Conservation (phyloP, 2,797 vertebrate species). For the Protosalanx chinensis region DNA sequence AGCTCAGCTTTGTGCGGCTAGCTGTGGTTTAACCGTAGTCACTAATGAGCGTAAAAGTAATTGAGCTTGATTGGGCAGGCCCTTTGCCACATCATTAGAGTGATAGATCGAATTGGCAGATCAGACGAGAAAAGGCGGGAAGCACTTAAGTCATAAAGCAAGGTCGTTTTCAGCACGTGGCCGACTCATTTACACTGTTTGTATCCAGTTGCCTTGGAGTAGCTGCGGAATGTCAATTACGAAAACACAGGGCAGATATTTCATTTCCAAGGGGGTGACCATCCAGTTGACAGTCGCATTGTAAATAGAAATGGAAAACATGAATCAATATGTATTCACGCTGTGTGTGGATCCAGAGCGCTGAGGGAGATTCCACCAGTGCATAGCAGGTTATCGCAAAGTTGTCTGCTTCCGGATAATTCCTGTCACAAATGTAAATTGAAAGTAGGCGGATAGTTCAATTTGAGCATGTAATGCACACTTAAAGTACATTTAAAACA, state of each 20-base stretch:
- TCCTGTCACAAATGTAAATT: background rate
- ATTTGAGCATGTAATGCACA: background rate
- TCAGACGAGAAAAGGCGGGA: constrained; percentile 75
- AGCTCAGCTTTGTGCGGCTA: constrained; percentile 64
- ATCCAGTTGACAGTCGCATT: constrained; percentile 47
- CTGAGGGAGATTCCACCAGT: constrained; percentile 2
- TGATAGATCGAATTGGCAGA: constrained; percentile 83
- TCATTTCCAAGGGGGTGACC: constrained; percentile 47
- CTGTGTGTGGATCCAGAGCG: constrained; percentile 14
- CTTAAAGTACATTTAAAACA: background rate
- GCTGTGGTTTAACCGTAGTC: constrained; percentile 59
- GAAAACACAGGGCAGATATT: constrained; percentile 38
- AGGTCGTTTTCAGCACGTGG: constrained; percentile 57
- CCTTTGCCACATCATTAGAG: constrained; percentile 84
- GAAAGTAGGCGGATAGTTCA: too few relatives aligned
- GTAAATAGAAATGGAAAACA: constrained; percentile 58
- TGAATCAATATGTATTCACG: constrained; percentile 47
- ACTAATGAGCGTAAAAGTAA: constrained; percentile 83
- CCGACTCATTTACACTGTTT: constrained; percentile 58
- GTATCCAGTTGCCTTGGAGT: constrained; percentile 54
- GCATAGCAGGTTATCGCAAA: constrained; percentile 24
- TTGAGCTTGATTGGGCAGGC: constrained; percentile 82
- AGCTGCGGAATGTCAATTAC: constrained; percentile 46
- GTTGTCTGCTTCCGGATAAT: background rate
- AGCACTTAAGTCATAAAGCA: constrained; percentile 72